A percentile compares a stretch with the other conserved stretches of the same genome.
Conservation (phyloP, 1,140 invertebrate genomes). For the Lasioglossum albipes region DNA sequence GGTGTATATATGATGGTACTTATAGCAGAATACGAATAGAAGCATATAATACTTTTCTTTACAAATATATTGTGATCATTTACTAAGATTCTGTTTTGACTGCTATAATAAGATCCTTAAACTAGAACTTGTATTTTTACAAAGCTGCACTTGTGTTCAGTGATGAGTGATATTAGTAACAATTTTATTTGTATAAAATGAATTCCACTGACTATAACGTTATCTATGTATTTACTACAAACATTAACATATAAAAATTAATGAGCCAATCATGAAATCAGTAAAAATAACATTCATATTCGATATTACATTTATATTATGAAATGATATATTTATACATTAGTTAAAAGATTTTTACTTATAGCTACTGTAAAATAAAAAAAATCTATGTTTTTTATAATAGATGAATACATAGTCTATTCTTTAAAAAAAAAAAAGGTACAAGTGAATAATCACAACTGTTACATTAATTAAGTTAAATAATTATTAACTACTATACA, state of each 20-base stretch:
- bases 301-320: no score
- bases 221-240: constrained; percentile 12
- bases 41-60: constrained; percentile 15
- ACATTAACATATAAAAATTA: constrained; percentile 2
- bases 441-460: not conserved
- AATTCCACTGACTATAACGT: constrained; percentile 41
- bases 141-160: not conserved
- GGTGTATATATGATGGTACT: constrained; percentile 96
- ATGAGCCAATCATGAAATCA: not conserved
- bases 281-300: not conserved
- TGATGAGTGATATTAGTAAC: constrained; percentile 17
- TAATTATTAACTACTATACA: not conserved
- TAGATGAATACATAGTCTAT: constrained; percentile 22
- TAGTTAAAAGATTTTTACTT: no score
- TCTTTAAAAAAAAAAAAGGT: not conserved
- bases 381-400: constrained; percentile 15
- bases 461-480: not conserved
- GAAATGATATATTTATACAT: no score
- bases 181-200: constrained; percentile 1
- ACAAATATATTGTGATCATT: constrained; percentile 24
- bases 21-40: constrained; percentile 92
- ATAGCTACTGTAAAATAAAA: constrained; percentile 1
- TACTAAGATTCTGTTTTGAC: constrained; percentile 18
- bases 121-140: constrained; percentile 33
- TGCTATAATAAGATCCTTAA: constrained; percentile 29